Percentiles rank a stretch among this genome's conserved stretches.
Conservation (phyloP, 1,140 invertebrate genomes). For the Trichogramma pretiosum region DNA sequence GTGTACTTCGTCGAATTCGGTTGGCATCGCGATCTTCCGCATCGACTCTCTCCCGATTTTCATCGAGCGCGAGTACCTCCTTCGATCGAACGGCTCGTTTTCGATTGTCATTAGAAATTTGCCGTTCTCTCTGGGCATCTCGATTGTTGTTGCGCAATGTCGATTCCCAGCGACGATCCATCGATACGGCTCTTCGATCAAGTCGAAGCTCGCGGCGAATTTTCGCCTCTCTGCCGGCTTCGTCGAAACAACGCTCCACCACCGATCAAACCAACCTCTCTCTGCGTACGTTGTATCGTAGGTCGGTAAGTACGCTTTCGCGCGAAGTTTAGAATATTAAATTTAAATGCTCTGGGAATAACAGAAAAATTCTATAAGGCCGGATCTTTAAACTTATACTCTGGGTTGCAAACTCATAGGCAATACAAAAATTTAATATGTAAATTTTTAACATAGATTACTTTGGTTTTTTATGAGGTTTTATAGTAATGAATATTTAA, state of each 20-base stretch:
- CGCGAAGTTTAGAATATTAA: too few species aligned
- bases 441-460: too few species aligned
- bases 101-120: neutral
- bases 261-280: conserved; percentile 12
- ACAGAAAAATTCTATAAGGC: too few species aligned
- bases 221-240: neutral
- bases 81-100: neutral
- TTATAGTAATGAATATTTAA: too few species aligned
- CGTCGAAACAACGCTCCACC: neutral
- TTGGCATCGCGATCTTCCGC: neutral
- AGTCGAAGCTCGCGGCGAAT: neutral
- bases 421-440: too few species aligned
- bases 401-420: too few species aligned
- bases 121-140: neutral
- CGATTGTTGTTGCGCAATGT: neutral
- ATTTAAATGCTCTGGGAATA: too few species aligned
- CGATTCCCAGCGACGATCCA: neutral
- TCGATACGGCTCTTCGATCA: neutral
- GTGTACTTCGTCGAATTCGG: neutral
- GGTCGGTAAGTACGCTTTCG: too few species aligned
- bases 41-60: neutral
- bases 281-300: neutral
- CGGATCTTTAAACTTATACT: too few species aligned
- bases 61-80: neutral
- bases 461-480: too few species aligned